Percentiles rank a stretch among this genome's conserved stretches.
These are phyloP conservation scores for Lithophane semibrunnea DNA, from an alignment of 2,888 invertebrate genomes.

Conservation along the genomic window DNA sequence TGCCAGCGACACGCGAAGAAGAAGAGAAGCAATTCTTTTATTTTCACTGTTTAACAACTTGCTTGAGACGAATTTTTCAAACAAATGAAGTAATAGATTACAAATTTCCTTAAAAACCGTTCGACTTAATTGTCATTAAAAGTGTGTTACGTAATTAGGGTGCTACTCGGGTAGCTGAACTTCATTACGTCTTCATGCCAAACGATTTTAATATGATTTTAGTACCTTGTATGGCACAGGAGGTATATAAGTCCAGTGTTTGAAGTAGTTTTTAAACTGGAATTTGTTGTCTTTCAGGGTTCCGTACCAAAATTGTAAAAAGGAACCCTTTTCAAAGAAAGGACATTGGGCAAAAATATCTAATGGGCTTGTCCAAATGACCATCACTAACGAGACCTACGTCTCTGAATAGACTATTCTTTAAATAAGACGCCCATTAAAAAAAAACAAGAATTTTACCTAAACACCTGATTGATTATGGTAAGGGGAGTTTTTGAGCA, in stretches of 20 bases:
- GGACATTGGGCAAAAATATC: not conserved
- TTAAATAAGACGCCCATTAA: not conserved
- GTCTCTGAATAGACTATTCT: not conserved
- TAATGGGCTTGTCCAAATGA: not conserved
- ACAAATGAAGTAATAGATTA: not conserved
- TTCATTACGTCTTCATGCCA: no score
- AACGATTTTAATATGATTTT: not conserved
- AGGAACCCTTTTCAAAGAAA: not conserved
- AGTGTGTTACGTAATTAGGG: not conserved
- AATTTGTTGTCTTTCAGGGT: slow-evolving; percentile 9
- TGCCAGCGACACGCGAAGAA: no score
- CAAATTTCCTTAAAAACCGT: not conserved
- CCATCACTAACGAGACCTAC: not conserved
- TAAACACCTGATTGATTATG: not conserved
- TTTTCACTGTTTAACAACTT: not conserved
- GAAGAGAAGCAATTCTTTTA: not conserved
- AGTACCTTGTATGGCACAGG: not conserved
- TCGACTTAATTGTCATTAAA: not conserved
- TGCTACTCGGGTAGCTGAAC: no score
- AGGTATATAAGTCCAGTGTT: not conserved
- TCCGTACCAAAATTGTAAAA: slow-evolving; percentile 21
- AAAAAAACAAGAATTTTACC: not conserved
- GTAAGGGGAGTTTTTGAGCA: no score
- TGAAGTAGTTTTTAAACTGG: not conserved
- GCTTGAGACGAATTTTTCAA: no score